Evolutionary conservation across 2,797 vertebrate genomes (phyloP).

Genomic region (Zenarchopterus dispar): DNA sequence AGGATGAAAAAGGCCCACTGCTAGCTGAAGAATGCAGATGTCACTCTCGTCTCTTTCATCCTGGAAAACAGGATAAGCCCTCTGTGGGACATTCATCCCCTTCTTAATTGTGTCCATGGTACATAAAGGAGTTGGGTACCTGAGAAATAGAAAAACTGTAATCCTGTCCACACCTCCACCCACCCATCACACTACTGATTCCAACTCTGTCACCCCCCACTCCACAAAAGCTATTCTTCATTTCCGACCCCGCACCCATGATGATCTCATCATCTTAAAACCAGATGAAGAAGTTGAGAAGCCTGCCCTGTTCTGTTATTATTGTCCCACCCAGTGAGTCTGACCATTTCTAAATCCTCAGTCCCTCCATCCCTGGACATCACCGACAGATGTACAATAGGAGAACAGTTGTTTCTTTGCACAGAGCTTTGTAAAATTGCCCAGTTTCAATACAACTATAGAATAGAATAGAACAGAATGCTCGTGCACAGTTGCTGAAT

Average conservation of each 20-base stretch:
- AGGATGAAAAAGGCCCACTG: constrained; percentile 12
- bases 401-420: constrained; percentile 29
- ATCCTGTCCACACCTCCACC: constrained; percentile 34
- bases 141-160: constrained; percentile 37
- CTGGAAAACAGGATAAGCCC: constrained; percentile 67
- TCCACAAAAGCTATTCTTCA: constrained; percentile 43
- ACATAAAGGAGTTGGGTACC: constrained; percentile 26
- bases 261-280: constrained; percentile 54
- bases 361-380: constrained; percentile 33
- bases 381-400: constrained; percentile 35
- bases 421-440: constrained; percentile 5
- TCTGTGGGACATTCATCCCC: constrained; percentile 80
- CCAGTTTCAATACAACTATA: not conserved
- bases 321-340: constrained; percentile 56
- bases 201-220: constrained; percentile 20
- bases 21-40: constrained; percentile 5
- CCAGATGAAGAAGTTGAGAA: constrained; percentile 45
- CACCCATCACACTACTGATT: constrained; percentile 33
- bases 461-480: too few relatives aligned
- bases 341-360: constrained; percentile 57
- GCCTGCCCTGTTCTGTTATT: constrained; percentile 54
- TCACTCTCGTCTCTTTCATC: constrained; percentile 77
- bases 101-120: constrained; percentile 45
- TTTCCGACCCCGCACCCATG: constrained; percentile 33
- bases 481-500: too few relatives aligned